These are phyloP conservation scores for Drosophila kanapiae DNA, from an alignment of 1,140 invertebrate genomes.

Conservation along the genomic window DNA sequence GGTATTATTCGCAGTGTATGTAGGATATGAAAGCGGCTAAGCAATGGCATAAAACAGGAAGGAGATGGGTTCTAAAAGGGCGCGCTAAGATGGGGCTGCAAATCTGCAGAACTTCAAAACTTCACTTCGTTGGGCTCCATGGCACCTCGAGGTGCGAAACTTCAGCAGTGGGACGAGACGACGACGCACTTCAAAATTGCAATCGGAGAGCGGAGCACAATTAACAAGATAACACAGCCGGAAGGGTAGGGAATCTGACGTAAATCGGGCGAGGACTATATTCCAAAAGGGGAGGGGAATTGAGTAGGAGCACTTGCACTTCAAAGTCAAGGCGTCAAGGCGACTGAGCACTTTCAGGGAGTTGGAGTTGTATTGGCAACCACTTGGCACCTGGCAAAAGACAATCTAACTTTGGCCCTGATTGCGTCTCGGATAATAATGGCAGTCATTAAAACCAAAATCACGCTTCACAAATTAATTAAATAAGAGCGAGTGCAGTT, in stretches of 20 bases:
- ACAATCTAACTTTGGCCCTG: conserved; percentile 78
- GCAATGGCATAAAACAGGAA: conserved; percentile 4
- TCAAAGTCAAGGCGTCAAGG: conserved; percentile 16
- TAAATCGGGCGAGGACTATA: conserved; percentile 7
- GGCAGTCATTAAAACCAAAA: conserved; percentile 48
- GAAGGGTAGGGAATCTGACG: background rate
- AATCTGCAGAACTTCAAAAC: conserved; percentile 32
- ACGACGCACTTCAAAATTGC: conserved; percentile 72
- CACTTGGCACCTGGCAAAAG: conserved; percentile 56
- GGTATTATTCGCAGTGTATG: background rate
- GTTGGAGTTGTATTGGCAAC: conserved; percentile 1
- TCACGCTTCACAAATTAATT: conserved; percentile 69
- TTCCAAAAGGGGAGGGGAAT: background rate
- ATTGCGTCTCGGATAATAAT: conserved; percentile 64
- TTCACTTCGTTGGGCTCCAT: conserved; percentile 32
- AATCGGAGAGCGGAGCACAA: conserved; percentile 67
- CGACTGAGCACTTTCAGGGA: conserved; percentile 2
- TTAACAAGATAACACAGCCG: conserved; percentile 70
- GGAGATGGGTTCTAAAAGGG: background rate
- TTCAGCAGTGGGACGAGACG: conserved; percentile 15
- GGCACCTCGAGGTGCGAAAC: conserved; percentile 68
- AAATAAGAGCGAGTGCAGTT: conserved; percentile 46
- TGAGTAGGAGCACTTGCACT: conserved; percentile 9
- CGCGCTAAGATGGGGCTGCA: background rate
- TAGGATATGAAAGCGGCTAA: background rate